phyloP scores from a whole-genome alignment of 2,113 vertebrate species.

The Alethe castanea region DNA sequence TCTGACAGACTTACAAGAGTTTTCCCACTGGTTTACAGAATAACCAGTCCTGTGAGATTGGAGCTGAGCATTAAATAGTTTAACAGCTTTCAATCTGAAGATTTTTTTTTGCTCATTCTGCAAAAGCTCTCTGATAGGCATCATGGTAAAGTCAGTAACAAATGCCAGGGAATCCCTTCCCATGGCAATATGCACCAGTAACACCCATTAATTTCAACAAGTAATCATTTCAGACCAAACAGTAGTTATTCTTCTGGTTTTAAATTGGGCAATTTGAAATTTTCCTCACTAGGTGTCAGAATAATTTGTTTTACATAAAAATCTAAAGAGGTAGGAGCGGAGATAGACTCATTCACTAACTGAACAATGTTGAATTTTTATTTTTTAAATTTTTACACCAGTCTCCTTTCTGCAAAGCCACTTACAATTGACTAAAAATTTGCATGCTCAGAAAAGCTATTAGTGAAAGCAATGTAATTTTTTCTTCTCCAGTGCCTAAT shows the following conservation, averaged over 20 bases:
- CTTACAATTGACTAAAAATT: background rate
- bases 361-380: background rate
- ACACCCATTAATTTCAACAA: background rate
- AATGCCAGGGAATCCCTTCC: background rate
- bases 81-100: background rate
- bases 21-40: background rate
- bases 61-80: background rate
- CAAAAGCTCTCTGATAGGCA: background rate
- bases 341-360: background rate
- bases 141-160: background rate
- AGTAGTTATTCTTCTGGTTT: background rate
- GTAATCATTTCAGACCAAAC: background rate
- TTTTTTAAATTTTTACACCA: background rate
- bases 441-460: conserved; percentile 5
- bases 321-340: background rate
- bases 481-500: background rate
- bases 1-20: background rate
- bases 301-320: background rate
- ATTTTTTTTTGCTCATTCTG: background rate
- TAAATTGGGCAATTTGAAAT: background rate
- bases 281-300: conserved; percentile 13
- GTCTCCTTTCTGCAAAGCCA: background rate
- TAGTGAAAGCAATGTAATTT: background rate
- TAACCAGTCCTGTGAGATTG: background rate
- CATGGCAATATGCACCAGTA: background rate